Conservation (phyloP, 2,797 vertebrate species). For the Eupleurogrammus muticus region DNA sequence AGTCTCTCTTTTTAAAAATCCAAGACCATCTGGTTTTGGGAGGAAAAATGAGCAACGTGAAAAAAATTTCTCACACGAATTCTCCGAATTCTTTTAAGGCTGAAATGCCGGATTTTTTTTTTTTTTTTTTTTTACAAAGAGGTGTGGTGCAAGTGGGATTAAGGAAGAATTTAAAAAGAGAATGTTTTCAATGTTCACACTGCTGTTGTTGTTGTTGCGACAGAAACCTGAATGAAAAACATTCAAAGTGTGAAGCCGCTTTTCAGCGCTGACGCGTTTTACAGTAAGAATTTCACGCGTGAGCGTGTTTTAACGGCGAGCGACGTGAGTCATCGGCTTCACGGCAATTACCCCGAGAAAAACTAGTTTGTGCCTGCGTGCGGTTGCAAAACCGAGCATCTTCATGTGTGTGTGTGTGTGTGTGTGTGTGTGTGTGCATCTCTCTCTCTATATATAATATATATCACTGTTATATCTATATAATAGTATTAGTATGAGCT, state of each 20-base stretch:
- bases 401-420: conserved; percentile 2
- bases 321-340: conserved; percentile 61
- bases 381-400: background rate
- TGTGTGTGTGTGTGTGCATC: background rate
- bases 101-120: background rate
- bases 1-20: conserved; percentile 11
- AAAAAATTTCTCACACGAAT: no score
- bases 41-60: background rate
- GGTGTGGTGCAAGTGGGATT: background rate
- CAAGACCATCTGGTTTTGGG: background rate
- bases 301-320: no score
- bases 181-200: background rate
- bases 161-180: background rate
- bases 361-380: conserved; percentile 46
- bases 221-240: background rate
- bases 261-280: background rate
- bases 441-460: no score
- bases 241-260: background rate
- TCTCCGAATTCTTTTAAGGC: background rate
- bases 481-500: no score
- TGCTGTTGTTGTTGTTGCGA: background rate
- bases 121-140: no score
- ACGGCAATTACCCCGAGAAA: conserved; percentile 31
- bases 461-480: no score
- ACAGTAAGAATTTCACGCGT: no score